These are phyloP conservation scores for Neoitamus cyanurus DNA, from an alignment of 2,888 invertebrate species.

Conservation along the genomic window DNA sequence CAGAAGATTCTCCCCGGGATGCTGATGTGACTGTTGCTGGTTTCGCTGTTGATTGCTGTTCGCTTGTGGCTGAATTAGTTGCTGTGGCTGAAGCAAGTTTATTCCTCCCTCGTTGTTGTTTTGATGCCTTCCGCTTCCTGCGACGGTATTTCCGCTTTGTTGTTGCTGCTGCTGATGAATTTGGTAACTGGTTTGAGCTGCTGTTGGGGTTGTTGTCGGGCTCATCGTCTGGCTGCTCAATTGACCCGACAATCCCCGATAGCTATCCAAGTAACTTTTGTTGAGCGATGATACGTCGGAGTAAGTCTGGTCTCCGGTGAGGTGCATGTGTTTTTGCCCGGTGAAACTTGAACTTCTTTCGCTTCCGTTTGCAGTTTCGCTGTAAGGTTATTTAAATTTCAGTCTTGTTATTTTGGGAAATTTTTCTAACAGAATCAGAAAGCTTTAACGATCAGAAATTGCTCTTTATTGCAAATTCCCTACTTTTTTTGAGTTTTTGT, in stretches of 20 bases:
- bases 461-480: no score
- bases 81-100: conserved; percentile 48
- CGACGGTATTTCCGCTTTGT: conserved; percentile 57
- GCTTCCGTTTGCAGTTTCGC: conserved; percentile 64
- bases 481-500: no score
- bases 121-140: conserved; percentile 51
- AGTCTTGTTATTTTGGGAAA: no score
- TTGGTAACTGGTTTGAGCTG: conserved; percentile 15
- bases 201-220: conserved; percentile 64
- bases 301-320: conserved; percentile 69
- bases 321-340: conserved; percentile 89
- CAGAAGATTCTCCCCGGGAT: conserved; percentile 70
- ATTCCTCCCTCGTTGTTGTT: conserved; percentile 55
- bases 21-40: conserved; percentile 61
- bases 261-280: conserved; percentile 68
- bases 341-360: conserved; percentile 78
- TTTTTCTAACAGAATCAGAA: background rate
- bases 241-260: conserved; percentile 67
- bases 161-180: conserved; percentile 51
- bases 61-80: conserved; percentile 68
- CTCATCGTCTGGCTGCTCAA: conserved; percentile 71
- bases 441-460: no score
- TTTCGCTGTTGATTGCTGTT: conserved; percentile 70
- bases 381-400: conserved; percentile 50
- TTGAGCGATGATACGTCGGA: conserved; percentile 67